Evolutionary conservation across 1,140 invertebrate genomes (phyloP).

Genomic region (Solen grandis): DNA sequence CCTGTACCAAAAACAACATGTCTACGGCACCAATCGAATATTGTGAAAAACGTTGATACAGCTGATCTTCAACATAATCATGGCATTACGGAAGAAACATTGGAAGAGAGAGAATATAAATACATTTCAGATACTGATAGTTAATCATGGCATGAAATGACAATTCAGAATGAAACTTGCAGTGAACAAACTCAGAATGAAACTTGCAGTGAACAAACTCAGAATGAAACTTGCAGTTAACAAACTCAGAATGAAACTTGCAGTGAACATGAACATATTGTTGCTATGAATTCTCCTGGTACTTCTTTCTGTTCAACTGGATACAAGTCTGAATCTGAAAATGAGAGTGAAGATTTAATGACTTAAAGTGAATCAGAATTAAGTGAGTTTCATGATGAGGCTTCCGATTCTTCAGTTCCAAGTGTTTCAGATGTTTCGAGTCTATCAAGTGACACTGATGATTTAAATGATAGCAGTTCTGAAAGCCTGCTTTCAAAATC

Average conservation of each 20-base stretch:
- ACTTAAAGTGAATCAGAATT: conserved; percentile 28
- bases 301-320: conserved; percentile 17
- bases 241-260: too few species aligned
- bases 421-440: too few species aligned
- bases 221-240: too few species aligned
- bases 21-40: conserved; percentile 19
- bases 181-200: too few species aligned
- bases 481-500: conserved; percentile 25
- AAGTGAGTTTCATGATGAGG: conserved; percentile 4
- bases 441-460: conserved; percentile 35
- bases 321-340: conserved; percentile 16
- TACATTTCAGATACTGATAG: conserved; percentile 33
- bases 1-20: conserved; percentile 26
- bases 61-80: conserved; percentile 18
- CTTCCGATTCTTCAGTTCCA: conserved; percentile 10
- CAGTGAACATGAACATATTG: conserved; percentile 16
- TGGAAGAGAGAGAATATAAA: conserved; percentile 16
- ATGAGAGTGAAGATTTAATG: too few species aligned
- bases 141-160: conserved; percentile 13
- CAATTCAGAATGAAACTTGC: too few species aligned
- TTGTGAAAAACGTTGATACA: conserved; percentile 21
- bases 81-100: not conserved
- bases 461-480: conserved; percentile 31
- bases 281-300: conserved; percentile 4
- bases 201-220: too few species aligned